Conservation (phyloP, 2,797 vertebrate genomes). For the Enteromius viviparus region DNA sequence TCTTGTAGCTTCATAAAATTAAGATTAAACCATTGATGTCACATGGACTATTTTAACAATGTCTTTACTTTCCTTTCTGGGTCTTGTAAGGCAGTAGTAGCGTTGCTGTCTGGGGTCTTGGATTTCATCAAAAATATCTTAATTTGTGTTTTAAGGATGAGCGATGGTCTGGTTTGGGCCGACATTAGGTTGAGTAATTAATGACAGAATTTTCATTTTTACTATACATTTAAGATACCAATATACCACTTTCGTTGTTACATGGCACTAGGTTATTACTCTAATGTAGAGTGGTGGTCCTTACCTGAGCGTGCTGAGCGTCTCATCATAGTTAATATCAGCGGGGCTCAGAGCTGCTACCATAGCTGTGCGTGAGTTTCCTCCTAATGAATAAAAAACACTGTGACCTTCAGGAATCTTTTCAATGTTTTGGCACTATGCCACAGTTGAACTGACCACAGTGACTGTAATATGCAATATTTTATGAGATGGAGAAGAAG, state of each 20-base stretch:
- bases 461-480: not conserved
- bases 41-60: not conserved
- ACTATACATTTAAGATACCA: not conserved
- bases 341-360: constrained; percentile 95
- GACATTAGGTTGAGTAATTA: not conserved
- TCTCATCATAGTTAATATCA: constrained; percentile 94
- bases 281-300: constrained; percentile 11
- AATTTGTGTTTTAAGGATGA: not conserved
- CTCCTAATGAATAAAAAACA: constrained; percentile 76
- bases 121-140: not conserved
- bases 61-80: not conserved
- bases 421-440: not conserved
- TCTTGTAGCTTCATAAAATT: not conserved
- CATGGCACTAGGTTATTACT: not conserved
- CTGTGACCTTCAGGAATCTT: not conserved
- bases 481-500: not conserved
- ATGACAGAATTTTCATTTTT: not conserved
- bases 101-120: not conserved
- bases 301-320: constrained; percentile 95
- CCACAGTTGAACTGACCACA: not conserved
- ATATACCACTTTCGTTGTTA: not conserved
- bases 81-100: not conserved
- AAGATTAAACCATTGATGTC: not conserved
- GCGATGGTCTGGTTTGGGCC: not conserved
- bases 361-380: constrained; percentile 98